A percentile compares a stretch with the other conserved stretches of the same genome.
Evolutionary conservation across 2,113 vertebrate species (phyloP).

Genomic region (Cnemophilus loriae): DNA sequence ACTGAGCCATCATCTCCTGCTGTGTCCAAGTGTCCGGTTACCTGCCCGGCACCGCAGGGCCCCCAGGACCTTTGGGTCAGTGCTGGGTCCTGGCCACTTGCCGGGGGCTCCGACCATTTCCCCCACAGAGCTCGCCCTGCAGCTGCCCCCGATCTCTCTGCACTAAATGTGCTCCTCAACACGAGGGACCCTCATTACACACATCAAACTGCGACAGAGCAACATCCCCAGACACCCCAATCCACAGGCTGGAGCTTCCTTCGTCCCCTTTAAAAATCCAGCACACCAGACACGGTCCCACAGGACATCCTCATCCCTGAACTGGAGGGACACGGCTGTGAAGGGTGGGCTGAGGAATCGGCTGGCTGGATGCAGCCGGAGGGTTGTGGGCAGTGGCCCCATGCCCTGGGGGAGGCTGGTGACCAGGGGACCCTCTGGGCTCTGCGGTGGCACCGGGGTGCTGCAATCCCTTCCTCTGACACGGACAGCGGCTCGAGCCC

Average conservation of each 20-base stretch:
- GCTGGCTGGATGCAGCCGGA: neutral
- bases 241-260: neutral
- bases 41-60: accelerated
- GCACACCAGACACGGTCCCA: neutral
- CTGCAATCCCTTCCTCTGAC: neutral
- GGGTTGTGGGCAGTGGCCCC: neutral
- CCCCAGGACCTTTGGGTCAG: neutral
- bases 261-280: neutral
- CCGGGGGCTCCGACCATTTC: accelerated
- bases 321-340: neutral
- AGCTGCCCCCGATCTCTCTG: neutral
- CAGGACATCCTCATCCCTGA: neutral
- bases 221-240: neutral
- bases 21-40: accelerated
- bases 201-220: neutral
- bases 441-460: neutral
- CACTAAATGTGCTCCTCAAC: neutral
- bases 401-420: accelerated
- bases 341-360: neutral
- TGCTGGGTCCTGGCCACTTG: neutral
- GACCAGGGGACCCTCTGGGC: neutral
- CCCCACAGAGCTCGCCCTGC: neutral
- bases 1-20: neutral
- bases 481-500: neutral
- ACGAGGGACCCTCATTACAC: accelerated